phyloP scores from a whole-genome alignment of 1,140 invertebrate species.

The Drosophila lowei region DNA sequence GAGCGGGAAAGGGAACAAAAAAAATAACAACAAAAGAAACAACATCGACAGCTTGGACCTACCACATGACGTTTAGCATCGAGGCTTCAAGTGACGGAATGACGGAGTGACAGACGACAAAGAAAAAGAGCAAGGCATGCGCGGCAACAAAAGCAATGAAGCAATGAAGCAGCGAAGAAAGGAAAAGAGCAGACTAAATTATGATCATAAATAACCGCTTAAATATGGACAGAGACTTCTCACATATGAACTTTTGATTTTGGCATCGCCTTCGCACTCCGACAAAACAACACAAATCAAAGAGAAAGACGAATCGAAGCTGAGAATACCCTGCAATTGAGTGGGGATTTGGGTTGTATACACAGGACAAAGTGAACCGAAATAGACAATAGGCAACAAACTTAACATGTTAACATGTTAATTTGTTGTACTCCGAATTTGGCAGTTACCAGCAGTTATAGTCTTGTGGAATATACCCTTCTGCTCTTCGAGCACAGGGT shows the following conservation, averaged over 20 bases:
- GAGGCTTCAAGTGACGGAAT: conserved; percentile 7
- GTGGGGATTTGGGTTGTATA: too few species aligned
- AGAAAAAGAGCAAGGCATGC: conserved; percentile 37
- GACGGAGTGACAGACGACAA: conserved; percentile 7
- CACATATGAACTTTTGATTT: conserved; percentile 50
- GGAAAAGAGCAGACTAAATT: conserved; percentile 37
- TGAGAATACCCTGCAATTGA: too few species aligned
- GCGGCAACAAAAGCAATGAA: conserved; percentile 15
- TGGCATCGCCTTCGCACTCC: not conserved
- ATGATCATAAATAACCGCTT: conserved; percentile 55
- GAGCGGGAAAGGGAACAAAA: not conserved
- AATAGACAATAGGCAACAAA: too few species aligned
- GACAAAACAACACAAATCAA: too few species aligned
- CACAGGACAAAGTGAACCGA: too few species aligned
- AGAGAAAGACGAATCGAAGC: too few species aligned
- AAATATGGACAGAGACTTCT: conserved; percentile 25
- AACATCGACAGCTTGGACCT: conserved; percentile 38
- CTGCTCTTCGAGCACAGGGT: too few species aligned
- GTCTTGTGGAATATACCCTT: too few species aligned
- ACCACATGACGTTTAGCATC: conserved; percentile 59
- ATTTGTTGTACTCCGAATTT: too few species aligned
- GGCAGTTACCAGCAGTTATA: too few species aligned
- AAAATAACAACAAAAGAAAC: conserved; percentile 3
- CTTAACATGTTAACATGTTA: too few species aligned
- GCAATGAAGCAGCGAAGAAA: conserved; percentile 7